Evolutionary conservation across 1,140 invertebrate genomes (phyloP).

Genomic region (Dendrolimus kikuchii): DNA sequence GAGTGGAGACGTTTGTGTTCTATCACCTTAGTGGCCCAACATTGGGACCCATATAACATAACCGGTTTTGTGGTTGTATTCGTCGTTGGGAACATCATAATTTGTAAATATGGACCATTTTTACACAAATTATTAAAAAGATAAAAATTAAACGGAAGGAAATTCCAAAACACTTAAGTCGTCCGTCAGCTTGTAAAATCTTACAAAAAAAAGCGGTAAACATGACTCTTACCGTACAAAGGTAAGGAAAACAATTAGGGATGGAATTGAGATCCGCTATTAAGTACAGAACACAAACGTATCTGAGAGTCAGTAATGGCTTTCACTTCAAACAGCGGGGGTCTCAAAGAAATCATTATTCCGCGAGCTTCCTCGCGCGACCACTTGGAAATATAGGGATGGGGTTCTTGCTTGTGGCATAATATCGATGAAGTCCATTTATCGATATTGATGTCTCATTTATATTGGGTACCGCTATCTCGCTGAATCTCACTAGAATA

Average conservation of each 20-base stretch:
- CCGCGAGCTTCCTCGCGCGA: conserved; percentile 57
- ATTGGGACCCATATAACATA: too few relatives aligned
- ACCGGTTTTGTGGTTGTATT: too few relatives aligned
- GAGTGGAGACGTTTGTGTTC: too few relatives aligned
- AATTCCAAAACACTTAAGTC: not conserved
- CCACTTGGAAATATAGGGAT: conserved; percentile 40
- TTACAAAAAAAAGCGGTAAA: conserved; percentile 13
- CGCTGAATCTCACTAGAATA: too few relatives aligned
- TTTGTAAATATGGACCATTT: too few relatives aligned
- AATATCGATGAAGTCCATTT: conserved; percentile 7
- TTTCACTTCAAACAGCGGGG: conserved; percentile 53
- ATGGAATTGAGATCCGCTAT: conserved; percentile 55
- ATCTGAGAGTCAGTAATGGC: conserved; percentile 59
- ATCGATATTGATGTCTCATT: not conserved
- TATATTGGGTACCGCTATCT: too few relatives aligned
- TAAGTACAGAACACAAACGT: conserved; percentile 60
- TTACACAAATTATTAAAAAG: too few relatives aligned
- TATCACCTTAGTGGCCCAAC: too few relatives aligned
- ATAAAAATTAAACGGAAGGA: too few relatives aligned
- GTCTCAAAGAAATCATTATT: conserved; percentile 69
- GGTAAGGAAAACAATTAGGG: conserved; percentile 66
- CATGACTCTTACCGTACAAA: conserved; percentile 31
- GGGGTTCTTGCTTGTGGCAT: conserved; percentile 1
- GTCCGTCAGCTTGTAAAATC: not conserved
- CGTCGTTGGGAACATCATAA: too few relatives aligned